Evolutionary conservation across 92 coral and sea anemone species (phyloP), one percentile per base, ranked within the genome.

Genomic region (Porites evermanni): DNA sequence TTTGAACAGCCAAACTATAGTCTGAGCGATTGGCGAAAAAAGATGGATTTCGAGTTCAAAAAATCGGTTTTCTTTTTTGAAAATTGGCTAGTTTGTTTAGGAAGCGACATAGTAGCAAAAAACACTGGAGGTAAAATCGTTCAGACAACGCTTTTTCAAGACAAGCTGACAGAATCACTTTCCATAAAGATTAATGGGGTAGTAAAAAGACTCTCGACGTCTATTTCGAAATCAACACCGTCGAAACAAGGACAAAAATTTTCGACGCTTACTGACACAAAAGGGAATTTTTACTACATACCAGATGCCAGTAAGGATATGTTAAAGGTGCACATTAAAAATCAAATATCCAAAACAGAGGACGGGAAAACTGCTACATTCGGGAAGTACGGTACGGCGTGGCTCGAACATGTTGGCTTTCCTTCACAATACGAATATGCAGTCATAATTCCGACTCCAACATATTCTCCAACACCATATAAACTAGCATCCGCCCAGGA

Each of bases 141-240:
- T 26, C 93, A 88, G 50, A 94, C 97, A 24, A 91, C 97, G 0
- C 79, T 94, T 11, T 94, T 94, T 51, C 97, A 94, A 75, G 90
- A 94, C 87, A 94, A 83, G 32, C 87, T 85, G 8, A 23, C 60
- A 0, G 29, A 70, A 3, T 72, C 87, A 4, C 63, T 59, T 1
- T 51, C 8, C 14, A 93, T 93, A 6, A 82, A 50, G 67, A 67
- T 91, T 29, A 90, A 89, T 64, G 88, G 91, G 16, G 76, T 16
- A 6, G 67, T 23, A 6, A 90, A 88, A 53, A 79, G 52, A 65
- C 79, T 14, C 1, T 32, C 70, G 54, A 66, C 10, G 14, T 29
- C 64, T 50, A 13, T 83, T 61, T 14, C 58, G 12, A 12, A 4
- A 5, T 17, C 86, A 8, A 8, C 70, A 29, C 8, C 78, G 26